A percentile compares a stretch with the other conserved stretches of the same genome.
Evolutionary conservation across 2,797 vertebrate genomes (phyloP).

Genomic region (Myripristis jacobus): DNA sequence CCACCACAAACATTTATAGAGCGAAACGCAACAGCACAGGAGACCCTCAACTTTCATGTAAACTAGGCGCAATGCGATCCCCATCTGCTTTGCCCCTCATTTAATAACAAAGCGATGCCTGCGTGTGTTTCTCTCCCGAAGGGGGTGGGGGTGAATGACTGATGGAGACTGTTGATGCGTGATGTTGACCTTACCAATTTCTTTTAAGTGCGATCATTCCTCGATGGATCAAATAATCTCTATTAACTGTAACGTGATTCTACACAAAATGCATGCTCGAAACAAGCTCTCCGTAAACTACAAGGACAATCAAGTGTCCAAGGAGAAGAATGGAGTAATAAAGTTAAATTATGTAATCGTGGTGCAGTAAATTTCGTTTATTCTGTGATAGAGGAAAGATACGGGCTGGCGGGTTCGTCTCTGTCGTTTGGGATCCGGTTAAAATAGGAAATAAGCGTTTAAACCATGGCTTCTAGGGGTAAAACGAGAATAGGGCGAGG

Average conservation of each 20-base stretch:
- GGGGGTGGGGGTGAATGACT: slow-evolving; percentile 75
- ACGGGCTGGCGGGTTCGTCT: rapidly evolving
- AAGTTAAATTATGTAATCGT: slow-evolving; percentile 52
- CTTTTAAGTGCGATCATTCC: slow-evolving; percentile 57
- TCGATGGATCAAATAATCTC: slow-evolving; percentile 36
- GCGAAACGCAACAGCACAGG: slow-evolving; percentile 24
- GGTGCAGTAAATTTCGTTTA: not conserved
- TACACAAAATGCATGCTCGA: not conserved
- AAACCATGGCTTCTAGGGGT: slow-evolving; percentile 30
- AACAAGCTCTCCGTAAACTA: not conserved
- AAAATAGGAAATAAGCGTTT: slow-evolving; percentile 8
- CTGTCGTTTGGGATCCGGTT: rapidly evolving
- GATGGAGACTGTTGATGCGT: slow-evolving; percentile 76
- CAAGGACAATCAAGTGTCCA: not conserved
- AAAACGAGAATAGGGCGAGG: slow-evolving; percentile 61
- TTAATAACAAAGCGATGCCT: slow-evolving; percentile 83
- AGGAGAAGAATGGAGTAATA: slow-evolving; percentile 1
- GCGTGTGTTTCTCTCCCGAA: slow-evolving; percentile 66
- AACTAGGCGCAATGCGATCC: slow-evolving; percentile 64
- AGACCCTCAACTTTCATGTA: slow-evolving; percentile 70
- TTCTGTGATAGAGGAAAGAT: not conserved
- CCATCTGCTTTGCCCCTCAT: slow-evolving; percentile 70
- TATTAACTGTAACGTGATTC: not conserved
- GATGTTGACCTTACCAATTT: slow-evolving; percentile 73
- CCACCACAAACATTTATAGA: not conserved